Percentiles rank a stretch among this genome's conserved stretches.
These are phyloP conservation scores for Apostichopus leukothele DNA, from an alignment of 53 echinoderm and acorn worm species.

Conservation along the genomic window DNA sequence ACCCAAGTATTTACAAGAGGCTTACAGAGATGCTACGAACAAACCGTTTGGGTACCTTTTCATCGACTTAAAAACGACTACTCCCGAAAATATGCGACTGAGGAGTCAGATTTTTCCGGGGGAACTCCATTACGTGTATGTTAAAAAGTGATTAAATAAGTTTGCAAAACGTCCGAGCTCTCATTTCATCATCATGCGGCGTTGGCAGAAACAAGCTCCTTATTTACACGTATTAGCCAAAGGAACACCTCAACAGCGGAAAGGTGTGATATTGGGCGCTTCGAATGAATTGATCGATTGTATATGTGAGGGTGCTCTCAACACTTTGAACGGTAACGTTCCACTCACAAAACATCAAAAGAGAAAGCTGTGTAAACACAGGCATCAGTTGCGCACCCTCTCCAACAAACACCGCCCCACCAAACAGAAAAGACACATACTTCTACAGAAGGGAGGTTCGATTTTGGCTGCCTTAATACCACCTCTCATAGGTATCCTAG, in stretches of 20 bases:
- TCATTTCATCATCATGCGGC: slow-evolving; percentile 35
- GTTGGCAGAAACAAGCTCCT: slow-evolving; percentile 51
- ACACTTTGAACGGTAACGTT: slow-evolving; percentile 2
- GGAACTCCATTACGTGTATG: slow-evolving; percentile 55
- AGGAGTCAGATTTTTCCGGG: slow-evolving; percentile 66
- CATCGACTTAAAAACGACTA: slow-evolving; percentile 74
- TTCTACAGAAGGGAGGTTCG: slow-evolving; percentile 60
- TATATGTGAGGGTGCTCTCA: slow-evolving; percentile 51
- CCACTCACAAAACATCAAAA: slow-evolving; percentile 59
- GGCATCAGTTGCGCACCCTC: slow-evolving; percentile 54
- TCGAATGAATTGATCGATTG: slow-evolving; percentile 50
- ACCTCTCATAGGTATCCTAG: not conserved
- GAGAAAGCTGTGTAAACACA: slow-evolving; percentile 48
- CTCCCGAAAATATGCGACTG: slow-evolving; percentile 61
- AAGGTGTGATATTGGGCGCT: slow-evolving; percentile 51
- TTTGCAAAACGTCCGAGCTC: not conserved
- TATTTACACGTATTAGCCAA: slow-evolving; percentile 65
- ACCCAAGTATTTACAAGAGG: slow-evolving; percentile 62
- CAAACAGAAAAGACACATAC: too few species aligned
- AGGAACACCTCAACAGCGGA: slow-evolving; percentile 60
- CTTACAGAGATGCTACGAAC: slow-evolving; percentile 62
- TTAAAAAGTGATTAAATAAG: slow-evolving; percentile 15
- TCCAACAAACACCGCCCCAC: slow-evolving; percentile 43
- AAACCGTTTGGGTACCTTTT: slow-evolving; percentile 69
- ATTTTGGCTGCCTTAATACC: slow-evolving; percentile 52